These are phyloP conservation scores for Chrysolina oricalcia DNA, from an alignment of 2,888 invertebrate genomes.

Conservation along the genomic window DNA sequence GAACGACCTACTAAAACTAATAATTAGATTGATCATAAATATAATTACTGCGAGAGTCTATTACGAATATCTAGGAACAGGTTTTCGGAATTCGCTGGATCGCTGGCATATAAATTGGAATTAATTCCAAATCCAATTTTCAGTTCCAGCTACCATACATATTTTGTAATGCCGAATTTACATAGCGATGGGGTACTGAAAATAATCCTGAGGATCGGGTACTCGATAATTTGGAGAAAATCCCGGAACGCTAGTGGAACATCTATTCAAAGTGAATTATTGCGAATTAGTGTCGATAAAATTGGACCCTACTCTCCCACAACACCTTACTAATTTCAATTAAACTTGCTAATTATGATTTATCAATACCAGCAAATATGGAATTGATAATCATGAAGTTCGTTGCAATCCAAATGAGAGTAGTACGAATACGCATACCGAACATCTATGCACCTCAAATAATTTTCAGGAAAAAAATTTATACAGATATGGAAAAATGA, in stretches of 20 bases:
- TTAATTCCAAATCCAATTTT: conserved; percentile 31
- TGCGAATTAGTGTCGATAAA: too few relatives aligned
- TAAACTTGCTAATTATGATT: too few relatives aligned
- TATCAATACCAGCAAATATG: too few relatives aligned
- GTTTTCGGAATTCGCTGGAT: conserved; percentile 30
- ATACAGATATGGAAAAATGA: not conserved
- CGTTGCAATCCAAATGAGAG: too few relatives aligned
- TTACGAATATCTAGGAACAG: conserved; percentile 27
- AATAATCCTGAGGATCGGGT: not conserved
- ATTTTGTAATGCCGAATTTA: conserved; percentile 27
- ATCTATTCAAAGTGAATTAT: not conserved
- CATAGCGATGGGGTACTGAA: conserved; percentile 13
- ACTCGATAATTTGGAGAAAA: conserved; percentile 4
- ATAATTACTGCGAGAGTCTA: conserved; percentile 27
- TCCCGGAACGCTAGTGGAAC: not conserved
- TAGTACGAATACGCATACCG: too few relatives aligned
- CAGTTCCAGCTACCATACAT: conserved; percentile 5
- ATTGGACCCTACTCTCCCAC: too few relatives aligned
- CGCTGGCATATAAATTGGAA: conserved; percentile 33
- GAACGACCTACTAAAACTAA: conserved; percentile 38
- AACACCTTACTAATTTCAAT: too few relatives aligned
- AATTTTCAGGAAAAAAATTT: too few relatives aligned
- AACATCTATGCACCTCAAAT: too few relatives aligned
- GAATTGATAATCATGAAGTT: too few relatives aligned
- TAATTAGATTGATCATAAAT: conserved; percentile 38